A percentile compares a stretch with the other conserved stretches of the same genome.
These are phyloP conservation scores for Percina caprodes DNA, from an alignment of 2,113 vertebrate genomes.

Conservation along the genomic window DNA sequence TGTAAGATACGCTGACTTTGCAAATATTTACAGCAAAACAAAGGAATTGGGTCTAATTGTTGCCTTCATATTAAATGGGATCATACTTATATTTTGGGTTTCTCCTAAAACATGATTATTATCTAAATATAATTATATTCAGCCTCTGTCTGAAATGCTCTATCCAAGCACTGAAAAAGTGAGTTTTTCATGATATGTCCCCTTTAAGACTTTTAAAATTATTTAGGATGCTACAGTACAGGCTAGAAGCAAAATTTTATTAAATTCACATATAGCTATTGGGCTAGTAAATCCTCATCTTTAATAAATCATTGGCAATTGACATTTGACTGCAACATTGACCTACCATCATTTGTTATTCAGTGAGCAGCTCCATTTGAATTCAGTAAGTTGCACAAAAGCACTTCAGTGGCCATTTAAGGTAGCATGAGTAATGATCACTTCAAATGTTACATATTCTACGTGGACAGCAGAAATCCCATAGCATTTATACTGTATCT, in stretches of 20 bases:
- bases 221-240: neutral
- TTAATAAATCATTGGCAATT: neutral
- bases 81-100: too few species aligned
- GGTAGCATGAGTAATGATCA: neutral
- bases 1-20: neutral
- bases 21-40: neutral
- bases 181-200: too few species aligned
- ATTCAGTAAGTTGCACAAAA: neutral
- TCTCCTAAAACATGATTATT: too few species aligned
- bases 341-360: neutral
- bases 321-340: neutral
- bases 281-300: neutral
- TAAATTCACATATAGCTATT: neutral
- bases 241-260: neutral
- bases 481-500: neutral
- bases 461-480: neutral
- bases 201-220: neutral
- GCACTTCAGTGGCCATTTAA: neutral
- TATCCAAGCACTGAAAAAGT: too few species aligned
- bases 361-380: neutral
- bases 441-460: rapidly evolving
- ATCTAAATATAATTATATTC: too few species aligned
- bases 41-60: neutral
- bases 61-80: rapidly evolving
- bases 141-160: too few species aligned